Base-by-base conservation (phyloP, 1,140 invertebrate genomes). In the Myzus persicae region DNA sequence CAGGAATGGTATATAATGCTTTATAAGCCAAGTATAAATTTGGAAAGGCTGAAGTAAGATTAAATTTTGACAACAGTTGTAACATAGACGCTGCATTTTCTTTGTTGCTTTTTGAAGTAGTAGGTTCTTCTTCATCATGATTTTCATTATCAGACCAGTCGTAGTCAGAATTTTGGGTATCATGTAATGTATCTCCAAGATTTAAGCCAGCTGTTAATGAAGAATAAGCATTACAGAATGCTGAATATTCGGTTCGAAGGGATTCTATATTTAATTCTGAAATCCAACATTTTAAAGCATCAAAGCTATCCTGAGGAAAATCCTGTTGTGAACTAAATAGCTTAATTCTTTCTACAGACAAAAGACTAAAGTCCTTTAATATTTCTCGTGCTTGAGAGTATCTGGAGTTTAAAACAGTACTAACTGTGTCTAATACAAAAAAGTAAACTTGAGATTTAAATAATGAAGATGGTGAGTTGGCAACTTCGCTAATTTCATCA, bases 11-110 rank as follows among this genome's bases (percentile, higher is more conserved):
- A 38, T 38, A 81, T 81, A 81, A 81, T 81, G 76, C 76, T 82
- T 82, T 82, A 82, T 82, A 82, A 82, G 76, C 76, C 76, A 82
- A 82, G 36, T 82, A 82, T 82, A 82, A 38, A 82, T 82, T 82
- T 82, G 76, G 36, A 82, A 82, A 82, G 6, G 76, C 76, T 82
- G 76, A 36, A 36, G 36, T 38, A 20, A 82, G 36, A 82, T 82
- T 82, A 82, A 82, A 82, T 38, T 82, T 82, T 82, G 36, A 40
- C 22, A 82, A 82, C 20, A 82, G 36, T 82, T 82, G 76, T 82
- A 82, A 82, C 5, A 82, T 82, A 82, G 76, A 82, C 22, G 76
- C 76, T 1, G n/a, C 6, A 82, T 82, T 82, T 82, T 82, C 67
- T 36, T 40, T 82, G 6, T 82, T 38, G 20, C 18, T 82, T 82